Evolutionary conservation across 2,888 invertebrate genomes (phyloP).

Genomic region (Amphiduros pacificus): DNA sequence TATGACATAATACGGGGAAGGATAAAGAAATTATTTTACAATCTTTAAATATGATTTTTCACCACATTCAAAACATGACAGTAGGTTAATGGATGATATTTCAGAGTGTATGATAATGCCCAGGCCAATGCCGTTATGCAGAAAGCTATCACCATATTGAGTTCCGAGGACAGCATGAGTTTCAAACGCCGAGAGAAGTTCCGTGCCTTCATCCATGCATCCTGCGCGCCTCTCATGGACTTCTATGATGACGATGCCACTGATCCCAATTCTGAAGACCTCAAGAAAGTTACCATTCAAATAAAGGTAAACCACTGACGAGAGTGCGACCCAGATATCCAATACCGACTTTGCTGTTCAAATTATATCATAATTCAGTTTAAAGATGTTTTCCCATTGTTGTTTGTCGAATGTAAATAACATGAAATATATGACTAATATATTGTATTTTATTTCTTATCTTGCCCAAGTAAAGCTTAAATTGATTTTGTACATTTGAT

Average conservation of each 20-base stretch:
- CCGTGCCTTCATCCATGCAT: constrained; percentile 34
- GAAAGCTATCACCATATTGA: constrained; percentile 51
- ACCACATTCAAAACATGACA: not conserved
- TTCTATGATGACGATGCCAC: constrained; percentile 56
- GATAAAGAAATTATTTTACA: too few species aligned
- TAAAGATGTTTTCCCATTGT: too few species aligned
- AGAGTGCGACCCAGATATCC: too few species aligned
- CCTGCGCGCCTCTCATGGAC: constrained; percentile 42
- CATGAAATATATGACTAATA: too few species aligned
- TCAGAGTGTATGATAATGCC: constrained; percentile 58
- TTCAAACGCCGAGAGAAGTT: constrained; percentile 37
- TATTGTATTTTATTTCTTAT: too few species aligned
- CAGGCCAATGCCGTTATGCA: constrained; percentile 58
- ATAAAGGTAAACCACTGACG: constrained; percentile 55
- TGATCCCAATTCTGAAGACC: constrained; percentile 42
- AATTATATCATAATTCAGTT: too few species aligned
- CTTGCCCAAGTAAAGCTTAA: too few species aligned
- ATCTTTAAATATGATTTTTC: too few species aligned
- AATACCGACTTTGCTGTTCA: too few species aligned
- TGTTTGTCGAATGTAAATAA: too few species aligned
- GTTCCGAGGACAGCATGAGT: constrained; percentile 50
- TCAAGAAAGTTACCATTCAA: constrained; percentile 56
- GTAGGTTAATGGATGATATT: not conserved
- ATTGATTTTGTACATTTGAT: too few species aligned
- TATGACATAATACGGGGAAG: not conserved